These are phyloP conservation scores for Cyclophora albipunctata DNA, from an alignment of 2,888 invertebrate species.

Conservation along the genomic window DNA sequence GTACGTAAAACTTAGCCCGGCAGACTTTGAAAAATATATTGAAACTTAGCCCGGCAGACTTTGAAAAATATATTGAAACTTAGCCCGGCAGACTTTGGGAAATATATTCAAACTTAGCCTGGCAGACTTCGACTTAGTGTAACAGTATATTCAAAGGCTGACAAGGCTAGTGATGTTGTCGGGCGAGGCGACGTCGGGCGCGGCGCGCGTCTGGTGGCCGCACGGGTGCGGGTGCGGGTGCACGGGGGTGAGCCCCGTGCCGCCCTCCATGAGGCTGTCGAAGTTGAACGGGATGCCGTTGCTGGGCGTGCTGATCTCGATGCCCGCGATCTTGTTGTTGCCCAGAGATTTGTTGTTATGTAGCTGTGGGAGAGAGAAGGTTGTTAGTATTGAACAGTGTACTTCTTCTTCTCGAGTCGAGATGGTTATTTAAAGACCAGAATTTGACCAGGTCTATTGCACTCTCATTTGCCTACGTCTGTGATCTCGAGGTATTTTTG, in stretches of 20 bases:
- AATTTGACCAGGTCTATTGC: no score
- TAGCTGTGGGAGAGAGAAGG: conserved; percentile 40
- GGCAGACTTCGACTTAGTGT: no score
- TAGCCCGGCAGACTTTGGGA: no score
- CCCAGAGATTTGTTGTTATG: conserved; percentile 63
- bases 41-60: no score
- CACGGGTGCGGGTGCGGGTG: conserved; percentile 80
- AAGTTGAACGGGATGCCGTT: conserved; percentile 92
- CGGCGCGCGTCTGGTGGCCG: conserved; percentile 84
- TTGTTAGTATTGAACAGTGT: background rate
- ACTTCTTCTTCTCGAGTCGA: no score
- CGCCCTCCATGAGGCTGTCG: conserved; percentile 94
- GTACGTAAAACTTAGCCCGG: no score
- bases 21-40: no score
- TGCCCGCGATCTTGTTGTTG: conserved; percentile 81
- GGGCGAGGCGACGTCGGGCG: conserved; percentile 82
- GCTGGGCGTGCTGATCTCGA: conserved; percentile 91
- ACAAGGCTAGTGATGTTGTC: conserved; percentile 86
- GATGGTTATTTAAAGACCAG: no score
- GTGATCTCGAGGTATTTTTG: no score
- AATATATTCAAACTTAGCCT: no score
- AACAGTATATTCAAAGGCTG: conserved; percentile 79
- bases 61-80: no score
- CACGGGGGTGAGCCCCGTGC: conserved; percentile 93
- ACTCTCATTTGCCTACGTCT: no score